Evolutionary conservation across 1,140 invertebrate species (phyloP), one percentile per base, ranked within the genome.

Genomic region (Zophobas morio): DNA sequence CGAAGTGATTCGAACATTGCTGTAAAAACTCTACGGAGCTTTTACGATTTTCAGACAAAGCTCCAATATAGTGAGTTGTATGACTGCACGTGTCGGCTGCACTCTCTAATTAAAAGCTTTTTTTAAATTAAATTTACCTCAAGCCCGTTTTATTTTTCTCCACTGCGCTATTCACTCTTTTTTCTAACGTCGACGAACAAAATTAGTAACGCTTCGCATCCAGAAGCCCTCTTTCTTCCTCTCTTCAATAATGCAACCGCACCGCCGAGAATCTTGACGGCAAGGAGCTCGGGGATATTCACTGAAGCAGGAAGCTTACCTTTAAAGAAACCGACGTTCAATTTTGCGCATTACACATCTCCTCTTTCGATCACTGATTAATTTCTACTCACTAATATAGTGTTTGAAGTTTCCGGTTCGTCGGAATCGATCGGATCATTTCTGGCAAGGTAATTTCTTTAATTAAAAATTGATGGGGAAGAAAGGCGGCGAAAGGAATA

Each of bases 311-410:
- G 8, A 42, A 66, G 60, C 60, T 66, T 66, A 66, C 39, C 39
- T 66, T 42, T 66, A 66, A 66, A 66, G 42, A 39, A 66, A 66
- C 37, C 60, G 60, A 66, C 60, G 40, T 66, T 42, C 60, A 66
- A 66, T 66, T 63, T 66, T 66, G 60, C 60, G 60, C 60, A 66
- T 66, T 66, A 66, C 60, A 66, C 60, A 40, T 42, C 39, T 66
- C 60, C 60, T 1, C 39, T 39, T 47, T 42, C 60, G 60, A 66
- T 66, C 60, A 66, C 33, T 66, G 60, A 66, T 66, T 66, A 66
- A 47, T 66, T 66, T 47, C 60, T 1, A 66, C 60, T 66, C 8
- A 40, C 60, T 66, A 66, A 66, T 66, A 42, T 40, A 42, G 60
- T 46, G 36, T 66, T 66, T 66, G 60, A 42, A 47, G 8, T 20